Percentiles rank a stretch among this genome's conserved stretches.
Evolutionary conservation across 2,113 vertebrate species (phyloP).

Genomic region (Rhabdornis inornatus): DNA sequence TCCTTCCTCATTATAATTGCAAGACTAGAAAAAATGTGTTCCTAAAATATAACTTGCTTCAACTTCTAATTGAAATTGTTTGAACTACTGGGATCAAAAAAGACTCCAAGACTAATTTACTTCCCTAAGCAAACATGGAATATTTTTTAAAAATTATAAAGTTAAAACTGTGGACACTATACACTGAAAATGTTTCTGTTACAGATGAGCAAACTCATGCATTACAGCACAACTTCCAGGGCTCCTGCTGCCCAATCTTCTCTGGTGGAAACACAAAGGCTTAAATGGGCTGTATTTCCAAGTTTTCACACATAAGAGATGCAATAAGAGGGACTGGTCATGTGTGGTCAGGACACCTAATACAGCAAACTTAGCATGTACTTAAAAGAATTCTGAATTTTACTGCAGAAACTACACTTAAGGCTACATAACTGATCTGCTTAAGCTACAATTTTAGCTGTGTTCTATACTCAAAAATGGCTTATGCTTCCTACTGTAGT

Average conservation of each 20-base stretch:
- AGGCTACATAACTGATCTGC: not conserved
- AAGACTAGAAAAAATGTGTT: not conserved
- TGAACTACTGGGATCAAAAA: not conserved
- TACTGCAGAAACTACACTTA: not conserved
- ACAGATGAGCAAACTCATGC: not conserved
- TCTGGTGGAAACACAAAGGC: not conserved
- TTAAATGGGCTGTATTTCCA: not conserved
- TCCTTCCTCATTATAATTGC: not conserved
- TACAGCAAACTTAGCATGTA: not conserved
- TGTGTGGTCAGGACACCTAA: not conserved
- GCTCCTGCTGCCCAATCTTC: not conserved
- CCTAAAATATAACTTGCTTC: not conserved
- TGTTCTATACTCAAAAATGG: slow-evolving; percentile 27
- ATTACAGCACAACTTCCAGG: not conserved
- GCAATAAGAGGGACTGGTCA: not conserved
- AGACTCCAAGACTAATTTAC: not conserved
- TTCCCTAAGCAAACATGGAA: not conserved
- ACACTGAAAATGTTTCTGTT: not conserved
- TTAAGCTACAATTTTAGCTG: slow-evolving; percentile 12
- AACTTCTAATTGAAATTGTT: not conserved
- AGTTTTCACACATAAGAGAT: not conserved
- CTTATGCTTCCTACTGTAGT: slow-evolving; percentile 46
- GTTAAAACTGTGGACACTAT: not conserved
- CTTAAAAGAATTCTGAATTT: not conserved
- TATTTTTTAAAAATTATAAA: not conserved